Evolutionary conservation across 2,113 vertebrate species (phyloP), one percentile per base, ranked within the genome.

Genomic region (Chaenocephalus aceratus): DNA sequence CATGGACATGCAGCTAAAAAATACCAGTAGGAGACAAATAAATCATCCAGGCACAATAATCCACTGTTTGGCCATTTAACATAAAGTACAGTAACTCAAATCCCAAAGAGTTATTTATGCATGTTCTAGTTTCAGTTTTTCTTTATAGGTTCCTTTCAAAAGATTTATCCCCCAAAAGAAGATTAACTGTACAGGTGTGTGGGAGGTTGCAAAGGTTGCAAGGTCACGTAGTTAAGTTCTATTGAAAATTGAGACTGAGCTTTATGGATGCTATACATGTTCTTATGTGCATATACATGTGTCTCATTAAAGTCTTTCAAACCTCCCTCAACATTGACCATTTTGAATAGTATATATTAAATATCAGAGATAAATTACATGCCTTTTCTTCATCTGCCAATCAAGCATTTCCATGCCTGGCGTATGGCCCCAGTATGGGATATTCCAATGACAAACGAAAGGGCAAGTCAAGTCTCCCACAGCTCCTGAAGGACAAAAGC

Each of bases 401-500:
- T 86, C 71, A 78, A 79, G 46, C 75, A 87, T 85, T 86, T 71
- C 80, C 74, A 75, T 77, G 79, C 59, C 73, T 79, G 21, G 54
- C 69, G 80, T 86, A 88, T 21, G 54, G 76, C 61, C 79, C 61
- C 86, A 83, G 82, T 88, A 86, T 86, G 89, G 87, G 84, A 82
- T 84, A 70, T 90, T 91, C 77, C 10, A 83, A 83, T 86, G 90
- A 91, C 86, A 86, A 90, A 90, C 84, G 66, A 89, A 91, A 86
- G 86, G 86, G 76, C 86, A 92, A 91, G 87, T 88, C 88, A 89
- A 91, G 83, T 90, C 89, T 89, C 89, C 90, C 77, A 83, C 88
- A 83, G 91, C 83, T 92, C 83, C 57, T 84, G 77, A 88, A 92
- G 91, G 92, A 94, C 91, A 94, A 94, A 93, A 91, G 92, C 73